Evolutionary conservation across 2,113 vertebrate genomes (phyloP).

Genomic region (Lagopus muta): DNA sequence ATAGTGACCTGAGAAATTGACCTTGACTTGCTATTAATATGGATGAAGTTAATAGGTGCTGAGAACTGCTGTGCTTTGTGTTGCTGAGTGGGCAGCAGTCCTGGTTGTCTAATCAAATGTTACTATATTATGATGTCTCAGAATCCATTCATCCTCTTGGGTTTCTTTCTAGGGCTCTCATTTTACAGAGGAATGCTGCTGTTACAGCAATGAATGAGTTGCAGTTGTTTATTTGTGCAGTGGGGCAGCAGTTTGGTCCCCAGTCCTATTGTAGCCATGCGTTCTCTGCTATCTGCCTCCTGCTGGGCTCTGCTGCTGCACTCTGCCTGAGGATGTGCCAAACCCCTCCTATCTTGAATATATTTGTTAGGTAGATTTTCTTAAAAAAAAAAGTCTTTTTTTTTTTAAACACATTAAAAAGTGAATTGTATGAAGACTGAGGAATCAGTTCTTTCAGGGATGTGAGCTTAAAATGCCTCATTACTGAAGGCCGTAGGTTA

Average conservation of each 20-base stretch:
- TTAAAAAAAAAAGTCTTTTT: not conserved
- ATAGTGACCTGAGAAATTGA: not conserved
- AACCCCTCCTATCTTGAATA: not conserved
- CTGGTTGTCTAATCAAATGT: not conserved
- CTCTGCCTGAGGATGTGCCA: not conserved
- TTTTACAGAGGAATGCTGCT: not conserved
- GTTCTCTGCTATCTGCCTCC: not conserved
- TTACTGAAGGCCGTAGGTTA: not conserved
- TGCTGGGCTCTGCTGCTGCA: no score
- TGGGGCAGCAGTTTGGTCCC: not conserved
- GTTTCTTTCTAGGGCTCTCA: conserved; percentile 27
- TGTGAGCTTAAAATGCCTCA: not conserved
- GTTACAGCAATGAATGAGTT: not conserved
- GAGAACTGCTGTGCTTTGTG: not conserved
- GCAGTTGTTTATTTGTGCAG: not conserved
- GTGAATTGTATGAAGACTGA: not conserved
- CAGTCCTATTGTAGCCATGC: not conserved
- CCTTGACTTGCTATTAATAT: not conserved
- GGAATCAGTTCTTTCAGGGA: not conserved
- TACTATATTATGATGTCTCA: not conserved
- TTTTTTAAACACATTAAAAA: not conserved
- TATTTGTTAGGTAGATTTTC: not conserved
- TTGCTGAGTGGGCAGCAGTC: conserved; percentile 8
- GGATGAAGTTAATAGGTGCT: not conserved
- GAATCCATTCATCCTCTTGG: conserved; percentile 13